A percentile compares a stretch with the other conserved stretches of the same genome.
phyloP scores from a whole-genome alignment of 1,140 invertebrate species.

The Macrosteles quadrilineatus region DNA sequence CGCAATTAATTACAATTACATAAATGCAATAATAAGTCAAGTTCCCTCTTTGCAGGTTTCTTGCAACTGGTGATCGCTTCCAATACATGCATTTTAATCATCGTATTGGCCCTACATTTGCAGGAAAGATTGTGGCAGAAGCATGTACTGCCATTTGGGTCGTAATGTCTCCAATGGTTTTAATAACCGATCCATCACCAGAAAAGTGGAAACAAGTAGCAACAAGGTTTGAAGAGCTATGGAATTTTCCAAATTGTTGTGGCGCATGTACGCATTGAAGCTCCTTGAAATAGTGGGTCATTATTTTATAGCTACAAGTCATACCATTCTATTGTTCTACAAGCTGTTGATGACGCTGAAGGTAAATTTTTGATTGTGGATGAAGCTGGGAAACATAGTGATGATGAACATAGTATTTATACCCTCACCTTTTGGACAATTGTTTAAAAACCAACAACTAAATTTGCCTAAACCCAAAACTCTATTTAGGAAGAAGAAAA shows the following conservation, averaged over 20 bases:
- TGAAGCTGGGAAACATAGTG: constrained; percentile 45
- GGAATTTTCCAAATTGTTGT: constrained; percentile 50
- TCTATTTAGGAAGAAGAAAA: constrained; percentile 10
- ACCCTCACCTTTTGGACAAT: constrained; percentile 42
- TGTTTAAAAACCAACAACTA: constrained; percentile 1
- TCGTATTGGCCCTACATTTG: constrained; percentile 7
- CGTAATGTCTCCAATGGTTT: not conserved
- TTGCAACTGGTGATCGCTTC: constrained; percentile 6
- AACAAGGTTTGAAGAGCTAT: constrained; percentile 44
- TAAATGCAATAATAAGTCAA: no score
- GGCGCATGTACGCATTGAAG: constrained; percentile 48
- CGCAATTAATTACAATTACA: no score
- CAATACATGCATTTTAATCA: constrained; percentile 11
- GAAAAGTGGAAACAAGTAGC: constrained; percentile 39
- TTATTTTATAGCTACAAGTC: constrained; percentile 51
- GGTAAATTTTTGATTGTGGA: constrained; percentile 49
- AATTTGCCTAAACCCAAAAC: constrained; percentile 23
- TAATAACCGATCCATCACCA: constrained; percentile 35
- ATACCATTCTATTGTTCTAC: constrained; percentile 48
- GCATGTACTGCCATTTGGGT: constrained; percentile 16
- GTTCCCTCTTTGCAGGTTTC: not conserved
- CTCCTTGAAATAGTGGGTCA: constrained; percentile 43
- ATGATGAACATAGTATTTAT: constrained; percentile 48
- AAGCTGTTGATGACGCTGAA: constrained; percentile 46
- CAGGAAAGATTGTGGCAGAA: constrained; percentile 29